Base-by-base conservation (phyloP, 2,888 invertebrate species). In the Meteorus cinctellus region DNA sequence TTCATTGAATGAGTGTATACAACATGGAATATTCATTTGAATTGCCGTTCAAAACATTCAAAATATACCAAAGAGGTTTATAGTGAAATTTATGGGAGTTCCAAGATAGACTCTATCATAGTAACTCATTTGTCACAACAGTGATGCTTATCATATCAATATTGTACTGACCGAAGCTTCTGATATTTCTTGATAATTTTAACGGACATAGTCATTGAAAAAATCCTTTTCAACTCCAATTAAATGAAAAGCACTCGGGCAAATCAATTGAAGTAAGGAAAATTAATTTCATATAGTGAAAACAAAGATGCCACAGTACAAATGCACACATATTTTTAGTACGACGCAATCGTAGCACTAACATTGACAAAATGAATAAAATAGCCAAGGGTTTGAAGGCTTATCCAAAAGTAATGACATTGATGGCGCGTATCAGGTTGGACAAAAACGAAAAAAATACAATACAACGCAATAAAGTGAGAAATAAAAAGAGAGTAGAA, bases 51-150 rank as follows among this genome's bases (percentile, higher is more conserved):
- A 71, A 60, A 45, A 29, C 24, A 34, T 60, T 59, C 60, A 31
- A 71, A 71, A 60, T 71, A 71, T 45, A 62, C 62, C 71, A 62
- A 71, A 62, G 62, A 45, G 62, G 24, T 48, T 48, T 8, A 60
- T 16, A 29, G 41, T 45, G 60, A 71, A 34, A 71, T 41, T 36
- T 16, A 31, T 16, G 29, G 16, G 29, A 19, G n/a, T 71, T 48
- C 48, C 71, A 62, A 71, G 45, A 41, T 45, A 41, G 24, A 62
- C 45, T n/a, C 34, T 36, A 62, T 71, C 8, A 5, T 60, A 41
- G 36, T 24, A 29, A 36, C 16, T 71, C 45, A 71, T 45, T 60
- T 71, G 71, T 71, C 60, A 62, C 60, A 36, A 71, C 4, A 34
- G 4, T 34, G 1, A 2, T 8, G 8, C 34, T 8, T 6, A 8